These are phyloP conservation scores for Eubasilissa regina DNA, from an alignment of 1,140 invertebrate genomes.

Conservation along the genomic window DNA sequence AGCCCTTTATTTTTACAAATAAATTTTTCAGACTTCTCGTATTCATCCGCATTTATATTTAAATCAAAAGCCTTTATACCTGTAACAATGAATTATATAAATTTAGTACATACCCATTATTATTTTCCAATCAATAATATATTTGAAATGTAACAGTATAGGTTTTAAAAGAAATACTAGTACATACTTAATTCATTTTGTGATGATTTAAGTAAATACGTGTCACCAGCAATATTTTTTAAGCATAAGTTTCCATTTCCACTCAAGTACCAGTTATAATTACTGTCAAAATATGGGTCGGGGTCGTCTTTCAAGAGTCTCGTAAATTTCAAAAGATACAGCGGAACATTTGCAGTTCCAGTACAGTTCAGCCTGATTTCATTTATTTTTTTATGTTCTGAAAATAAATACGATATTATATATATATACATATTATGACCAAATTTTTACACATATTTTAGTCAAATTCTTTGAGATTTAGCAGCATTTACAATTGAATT, in stretches of 20 bases:
- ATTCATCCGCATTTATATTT: conserved; percentile 9
- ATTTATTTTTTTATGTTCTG: conserved; percentile 41
- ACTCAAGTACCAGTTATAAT: conserved; percentile 55
- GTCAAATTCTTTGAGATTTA: conserved; percentile 8
- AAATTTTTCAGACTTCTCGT: conserved; percentile 36
- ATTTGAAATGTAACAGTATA: too few relatives aligned
- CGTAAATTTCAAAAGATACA: conserved; percentile 53
- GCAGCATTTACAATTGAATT: background rate
- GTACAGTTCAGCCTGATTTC: background rate
- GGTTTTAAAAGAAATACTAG: conserved; percentile 2
- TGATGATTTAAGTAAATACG: conserved; percentile 45
- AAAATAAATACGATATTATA: conserved; percentile 43
- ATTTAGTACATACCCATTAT: background rate
- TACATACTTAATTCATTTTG: conserved; percentile 48
- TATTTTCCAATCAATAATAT: conserved; percentile 14
- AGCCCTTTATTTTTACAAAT: conserved; percentile 36
- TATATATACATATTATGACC: background rate
- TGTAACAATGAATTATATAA: conserved; percentile 34
- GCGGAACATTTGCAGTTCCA: conserved; percentile 32
- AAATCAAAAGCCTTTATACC: conserved; percentile 30
- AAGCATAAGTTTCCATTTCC: conserved; percentile 52
- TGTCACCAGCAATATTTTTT: background rate
- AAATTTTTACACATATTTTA: background rate
- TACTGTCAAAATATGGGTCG: conserved; percentile 50
- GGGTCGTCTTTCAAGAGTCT: conserved; percentile 52